Base-by-base conservation (phyloP, 2,797 vertebrate genomes). In the Fistularia commersonii region DNA sequence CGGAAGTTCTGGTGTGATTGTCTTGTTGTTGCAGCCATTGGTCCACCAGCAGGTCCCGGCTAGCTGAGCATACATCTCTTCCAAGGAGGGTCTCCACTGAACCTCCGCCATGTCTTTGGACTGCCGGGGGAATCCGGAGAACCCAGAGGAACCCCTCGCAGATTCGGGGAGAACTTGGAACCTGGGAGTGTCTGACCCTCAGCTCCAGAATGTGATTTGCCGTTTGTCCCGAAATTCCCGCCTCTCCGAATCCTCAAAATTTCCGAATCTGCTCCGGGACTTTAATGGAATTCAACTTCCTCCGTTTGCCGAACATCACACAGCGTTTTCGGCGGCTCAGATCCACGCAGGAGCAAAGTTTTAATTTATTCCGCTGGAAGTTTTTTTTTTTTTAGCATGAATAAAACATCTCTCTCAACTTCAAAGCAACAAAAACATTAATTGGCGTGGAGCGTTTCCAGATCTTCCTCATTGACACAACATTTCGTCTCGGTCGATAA, bases 391-490 rank as follows among this genome's bases (percentile, higher is more conserved):
- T 63, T 81, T 59, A 64, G 7, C 62, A 87, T 86, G 72, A 86
- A 86, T 87, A 80, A 85, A 86, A 85, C 72, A 85, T 84, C 45
- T 44, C 46, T 48, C 44, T 58, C 33, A 63, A 83, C 85, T 86
- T 85, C 83, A 87, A 87, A 87, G 77, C 67, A 48, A 34, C 54
- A 57, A 76, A 74, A 73, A 55, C 33, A 78, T 79, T 70, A 74
- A 65, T 54, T 73, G 70, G 48, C 52, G 52, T 59, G 58, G 57
- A 51, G 14, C 35, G 51, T 62, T 77, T 72, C 61, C 61, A 79
- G 62, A 77, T 74, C 61, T 57, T 64, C 59, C 49, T 61, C 64
- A 72, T 59, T 64, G 70, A 82, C 67, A 72, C 48, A 57, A 53
- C 67, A 50, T 43, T 54, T 43, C 54, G 67, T 50, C 54, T 46